Base-by-base conservation (phyloP, 2,113 vertebrate genomes). In the Toxotes chatareus region DNA sequence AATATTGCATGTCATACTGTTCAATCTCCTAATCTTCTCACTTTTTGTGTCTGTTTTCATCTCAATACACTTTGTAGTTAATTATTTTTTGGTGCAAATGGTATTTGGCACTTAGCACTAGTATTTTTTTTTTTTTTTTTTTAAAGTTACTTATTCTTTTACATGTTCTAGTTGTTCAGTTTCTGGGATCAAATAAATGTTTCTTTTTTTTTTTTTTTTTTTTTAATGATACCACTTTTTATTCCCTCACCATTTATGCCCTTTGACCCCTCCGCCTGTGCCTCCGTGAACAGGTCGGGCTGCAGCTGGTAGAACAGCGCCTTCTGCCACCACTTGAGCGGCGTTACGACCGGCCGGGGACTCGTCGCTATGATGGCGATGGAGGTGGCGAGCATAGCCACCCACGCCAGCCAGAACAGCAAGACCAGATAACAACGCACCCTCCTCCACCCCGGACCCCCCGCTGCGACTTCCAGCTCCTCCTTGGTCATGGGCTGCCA, bases 261-360 rank as follows among this genome's bases (percentile, higher is more conserved):
- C 32, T 36, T 68, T 36, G 86, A 34, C 19, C 77, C 49, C 7
- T 68, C 72, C 1, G 21, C 31, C 3, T 83, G 53, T 12, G 63
- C 12, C 51, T 81, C 88, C 19, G 67, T 13, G 7, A 78, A 44
- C 76, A 88, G 53, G 1, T 70, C 78, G 0, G 90, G 88, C 80
- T 91, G 85, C 69, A 95, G 51, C 38, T 86, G 91, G 74, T 90
- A 95, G 61, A 95, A 94, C 34, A 94, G 13, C 0, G 89, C 46
- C 75, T 59, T 94, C 88, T 94, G 94, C 94, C 95, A 96, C 95
- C 95, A 96, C 3, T 34, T 70, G 12, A 94, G 92, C 4, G 55
- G 44, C 0, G 73, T 72, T 0, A 38, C 71, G 0, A 83, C 82
- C 1, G 91, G 91, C 23, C 84, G 60, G 0, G 94, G 92, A 42